Evolutionary conservation across 53 echinoderm and acorn worm genomes (phyloP).

Genomic region (Pentamera pediparva): DNA sequence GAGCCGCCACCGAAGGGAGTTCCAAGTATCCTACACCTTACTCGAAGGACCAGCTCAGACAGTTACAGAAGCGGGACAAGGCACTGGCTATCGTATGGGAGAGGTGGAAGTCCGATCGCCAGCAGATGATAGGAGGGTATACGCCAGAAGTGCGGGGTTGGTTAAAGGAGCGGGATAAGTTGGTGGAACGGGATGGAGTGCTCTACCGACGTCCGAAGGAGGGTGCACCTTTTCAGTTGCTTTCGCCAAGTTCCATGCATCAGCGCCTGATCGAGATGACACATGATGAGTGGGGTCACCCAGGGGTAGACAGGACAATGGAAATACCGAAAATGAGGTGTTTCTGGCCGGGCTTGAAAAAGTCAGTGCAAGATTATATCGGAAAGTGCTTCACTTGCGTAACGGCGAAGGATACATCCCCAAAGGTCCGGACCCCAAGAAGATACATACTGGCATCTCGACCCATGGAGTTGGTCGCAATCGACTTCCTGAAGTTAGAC

Average conservation of each 20-base stretch:
- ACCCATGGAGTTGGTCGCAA: constrained; percentile 46
- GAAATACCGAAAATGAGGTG: not conserved
- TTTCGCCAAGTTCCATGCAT: not conserved
- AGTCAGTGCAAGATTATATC: constrained; percentile 36
- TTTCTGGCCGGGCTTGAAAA: constrained; percentile 32
- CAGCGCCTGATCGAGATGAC: not conserved
- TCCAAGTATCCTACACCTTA: too few relatives aligned
- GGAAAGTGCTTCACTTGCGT: constrained; percentile 46
- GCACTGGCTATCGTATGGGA: too few relatives aligned
- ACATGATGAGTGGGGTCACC: constrained; percentile 41
- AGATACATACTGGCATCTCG: constrained; percentile 41
- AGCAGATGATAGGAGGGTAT: too few relatives aligned
- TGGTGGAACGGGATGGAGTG: constrained; percentile 35
- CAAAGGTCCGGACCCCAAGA: constrained; percentile 37
- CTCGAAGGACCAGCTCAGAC: too few relatives aligned
- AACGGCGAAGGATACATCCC: constrained; percentile 36
- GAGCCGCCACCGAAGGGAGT: too few relatives aligned
- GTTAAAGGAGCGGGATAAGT: not conserved
- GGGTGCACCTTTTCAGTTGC: not conserved
- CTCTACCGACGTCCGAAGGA: constrained; percentile 8
- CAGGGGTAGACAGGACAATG: not conserved
- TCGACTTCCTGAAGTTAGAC: constrained; percentile 57
- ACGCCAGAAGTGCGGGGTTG: too few relatives aligned
- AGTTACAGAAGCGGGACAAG: too few relatives aligned
- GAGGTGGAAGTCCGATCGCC: too few relatives aligned